Evolutionary conservation across 2,888 invertebrate species (phyloP), one percentile per base, ranked within the genome.

Genomic region (Lacanobia wlatinum): DNA sequence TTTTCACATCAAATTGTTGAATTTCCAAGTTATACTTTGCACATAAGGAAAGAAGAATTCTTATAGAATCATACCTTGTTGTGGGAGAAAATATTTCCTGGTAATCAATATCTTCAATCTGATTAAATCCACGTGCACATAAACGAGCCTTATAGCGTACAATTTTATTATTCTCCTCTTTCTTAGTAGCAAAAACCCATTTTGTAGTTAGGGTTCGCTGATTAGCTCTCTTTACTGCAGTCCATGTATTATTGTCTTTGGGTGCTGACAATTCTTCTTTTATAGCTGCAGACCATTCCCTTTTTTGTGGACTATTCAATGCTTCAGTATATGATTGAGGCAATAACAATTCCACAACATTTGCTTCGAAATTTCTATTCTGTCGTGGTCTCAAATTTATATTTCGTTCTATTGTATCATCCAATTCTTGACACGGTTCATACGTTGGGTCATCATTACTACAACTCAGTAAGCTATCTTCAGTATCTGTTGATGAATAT

Each of bases 351-450:
- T 62, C 62, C 1, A 50, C n/a, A 10, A 62, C 7, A n/a, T 48
- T 62, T 12, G 28, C 62, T 50, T 62, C 62, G 5, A 9, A 28
- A n/a, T 50, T 50, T 50, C 28, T 62, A n/a, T 62, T 46, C 7
- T 2, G 2, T 23, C 43, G 21, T 10, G 48, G 34, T n/a, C 62
- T 48, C 14, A 34, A 12, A n/a, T 28, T 61, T 2, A 61, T 48
- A 3, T 8, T 21, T 8, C 66, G 40, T 67, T 78, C 28, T 40
- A 69, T 53, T 77, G 80, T 34, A 84, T 78, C 43, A 18, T 3
- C 66, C 14, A 85, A 38, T 74, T 87, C 85, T 69, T 18, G 14
- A 23, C 21, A 23, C 83, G 79, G 16, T 72, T 69, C 21, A 87
- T 83, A 66, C 80, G 81, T 73, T 70, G 10, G 0, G 3, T 66